Evolutionary conservation across 2,113 vertebrate genomes (phyloP).

Genomic region (Hyaena hyaena): DNA sequence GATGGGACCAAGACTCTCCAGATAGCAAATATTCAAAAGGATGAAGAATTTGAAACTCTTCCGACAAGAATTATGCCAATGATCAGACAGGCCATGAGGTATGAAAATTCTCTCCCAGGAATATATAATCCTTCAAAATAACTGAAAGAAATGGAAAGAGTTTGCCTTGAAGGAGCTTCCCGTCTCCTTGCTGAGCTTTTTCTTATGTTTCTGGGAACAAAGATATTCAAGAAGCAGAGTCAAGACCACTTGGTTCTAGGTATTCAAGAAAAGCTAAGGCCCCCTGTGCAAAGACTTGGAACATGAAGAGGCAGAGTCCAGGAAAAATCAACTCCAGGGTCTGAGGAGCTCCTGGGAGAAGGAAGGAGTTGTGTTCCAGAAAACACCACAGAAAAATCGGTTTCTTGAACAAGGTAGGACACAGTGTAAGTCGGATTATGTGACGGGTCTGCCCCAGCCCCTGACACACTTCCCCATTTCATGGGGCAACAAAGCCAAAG

Average conservation of each 20-base stretch:
- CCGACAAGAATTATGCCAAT: conserved; percentile 58
- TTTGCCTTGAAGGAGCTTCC: conserved; percentile 50
- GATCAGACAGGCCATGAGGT: conserved; percentile 59
- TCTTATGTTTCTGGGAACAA: conserved; percentile 49
- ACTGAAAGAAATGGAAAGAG: conserved; percentile 56
- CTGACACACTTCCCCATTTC: background rate
- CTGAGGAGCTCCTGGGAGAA: conserved; percentile 33
- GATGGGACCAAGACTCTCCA: conserved; percentile 64
- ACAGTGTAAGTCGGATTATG: background rate
- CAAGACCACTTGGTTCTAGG: conserved; percentile 5
- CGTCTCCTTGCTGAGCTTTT: conserved; percentile 42
- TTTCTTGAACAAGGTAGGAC: background rate
- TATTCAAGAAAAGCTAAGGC: conserved; percentile 40
- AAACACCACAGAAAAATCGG: background rate
- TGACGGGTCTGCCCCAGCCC: background rate
- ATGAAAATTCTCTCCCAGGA: conserved; percentile 61
- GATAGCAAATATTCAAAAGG: conserved; percentile 70
- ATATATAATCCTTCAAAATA: conserved; percentile 58
- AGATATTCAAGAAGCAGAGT: conserved; percentile 45
- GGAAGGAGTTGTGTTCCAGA: conserved; percentile 5
- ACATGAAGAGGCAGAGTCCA: background rate
- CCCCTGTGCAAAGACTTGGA: conserved; percentile 12
- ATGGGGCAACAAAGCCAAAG: conserved; percentile 32
- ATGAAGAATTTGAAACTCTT: conserved; percentile 70
- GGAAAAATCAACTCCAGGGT: background rate